phyloP scores from a whole-genome alignment of 2,797 vertebrate species.

The Rousettus madagascariensis region DNA sequence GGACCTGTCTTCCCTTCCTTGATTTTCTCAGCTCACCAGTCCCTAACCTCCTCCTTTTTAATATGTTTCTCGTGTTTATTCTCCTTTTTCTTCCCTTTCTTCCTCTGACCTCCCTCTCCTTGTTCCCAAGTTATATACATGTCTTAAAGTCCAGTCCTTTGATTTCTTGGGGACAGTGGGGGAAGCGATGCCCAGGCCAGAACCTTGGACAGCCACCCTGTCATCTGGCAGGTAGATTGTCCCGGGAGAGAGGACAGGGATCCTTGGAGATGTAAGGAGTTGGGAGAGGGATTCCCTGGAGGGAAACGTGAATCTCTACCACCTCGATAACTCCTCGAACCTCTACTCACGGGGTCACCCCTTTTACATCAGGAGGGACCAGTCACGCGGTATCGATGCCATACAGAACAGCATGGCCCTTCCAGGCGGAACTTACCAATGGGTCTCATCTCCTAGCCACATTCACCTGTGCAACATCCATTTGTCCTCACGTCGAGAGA shows the following conservation, averaged over 20 bases:
- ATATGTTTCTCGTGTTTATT: too few relatives aligned
- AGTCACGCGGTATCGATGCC: rapidly evolving
- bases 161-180: background rate
- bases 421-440: background rate
- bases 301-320: background rate
- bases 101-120: background rate
- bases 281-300: background rate
- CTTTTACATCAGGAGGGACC: background rate
- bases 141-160: background rate
- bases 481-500: background rate
- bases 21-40: background rate
- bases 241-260: background rate
- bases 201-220: background rate
- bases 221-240: background rate
- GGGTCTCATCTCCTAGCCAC: background rate
- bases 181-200: background rate
- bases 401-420: background rate
- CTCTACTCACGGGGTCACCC: background rate
- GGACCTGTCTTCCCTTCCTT: background rate
- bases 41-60: background rate
- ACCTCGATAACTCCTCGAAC: background rate
- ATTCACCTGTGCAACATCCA: rapidly evolving
- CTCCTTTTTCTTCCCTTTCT: background rate
- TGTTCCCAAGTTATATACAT: background rate
- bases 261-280: background rate